Evolutionary conservation across 2,888 invertebrate genomes (phyloP), one percentile per base, ranked within the genome.

Genomic region (Agrotis ipsilon): DNA sequence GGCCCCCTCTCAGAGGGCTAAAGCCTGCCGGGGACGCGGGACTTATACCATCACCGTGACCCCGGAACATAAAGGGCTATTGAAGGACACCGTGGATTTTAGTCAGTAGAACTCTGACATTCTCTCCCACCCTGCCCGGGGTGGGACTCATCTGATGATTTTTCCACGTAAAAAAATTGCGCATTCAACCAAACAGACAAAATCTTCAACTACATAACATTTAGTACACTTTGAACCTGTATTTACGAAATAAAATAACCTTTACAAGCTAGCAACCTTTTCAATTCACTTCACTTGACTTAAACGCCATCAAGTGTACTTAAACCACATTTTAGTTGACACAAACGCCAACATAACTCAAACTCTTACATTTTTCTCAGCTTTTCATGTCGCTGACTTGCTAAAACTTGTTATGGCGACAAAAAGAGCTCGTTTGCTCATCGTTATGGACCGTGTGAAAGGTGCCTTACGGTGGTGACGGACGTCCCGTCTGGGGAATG

Each of bases 381-480:
- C 70, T 65, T 51, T 75, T 72, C 75, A 72, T 45, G 27, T 24
- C 18, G 24, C 27, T 80, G 81, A 81, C 80, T 81, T 75, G 76
- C 76, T 83, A 60, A 70, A 81, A 68, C 72, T 64, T 52, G 57
- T 59, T 71, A 68, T 64, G 61, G 62, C 52, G 43, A 68, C 72
- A 70, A 71, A 81, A 72, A 83, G 70, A 58, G 52, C 66, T 48
- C 83, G 72, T 80, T 81, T 80, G 57, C 64, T 75, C 75, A 65
- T 66, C 80, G 58, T 68, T 73, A 79, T 21, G 6, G 57, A 60
- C 49, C 80, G 57, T 75, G 80, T 69, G 64, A 75, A 75, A 61
- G 46, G 27, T 49, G 59, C 67, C 67, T 68, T 67, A 43, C 14
- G 58, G 19, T 21, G 16, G 39, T 61, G 59, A 69, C 11, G 49